Evolutionary conservation across 2,888 invertebrate genomes (phyloP).

Genomic region (Trimorus sp.): DNA sequence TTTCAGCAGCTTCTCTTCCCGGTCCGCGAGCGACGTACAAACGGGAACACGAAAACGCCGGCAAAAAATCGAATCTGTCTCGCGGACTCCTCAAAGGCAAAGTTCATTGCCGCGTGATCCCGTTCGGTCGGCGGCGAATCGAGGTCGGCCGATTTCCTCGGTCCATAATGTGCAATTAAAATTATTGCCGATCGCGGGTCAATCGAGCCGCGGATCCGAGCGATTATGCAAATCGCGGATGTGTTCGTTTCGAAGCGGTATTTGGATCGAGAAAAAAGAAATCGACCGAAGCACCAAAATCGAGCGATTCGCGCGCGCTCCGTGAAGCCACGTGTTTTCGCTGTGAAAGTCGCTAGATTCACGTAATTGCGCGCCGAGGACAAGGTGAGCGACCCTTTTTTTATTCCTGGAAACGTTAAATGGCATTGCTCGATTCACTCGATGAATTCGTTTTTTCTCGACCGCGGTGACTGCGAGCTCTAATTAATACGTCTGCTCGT

Average conservation of each 20-base stretch:
- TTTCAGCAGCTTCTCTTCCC: slow-evolving; percentile 27
- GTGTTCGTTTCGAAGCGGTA: no score
- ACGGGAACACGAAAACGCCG: background rate
- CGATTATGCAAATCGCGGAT: no score
- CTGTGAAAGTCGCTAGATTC: slow-evolving; percentile 72
- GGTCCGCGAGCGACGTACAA: slow-evolving; percentile 10
- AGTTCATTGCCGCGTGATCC: slow-evolving; percentile 60
- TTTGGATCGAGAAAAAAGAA: background rate
- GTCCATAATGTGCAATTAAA: slow-evolving; percentile 47
- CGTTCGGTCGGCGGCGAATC: slow-evolving; percentile 50
- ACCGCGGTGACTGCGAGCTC: background rate
- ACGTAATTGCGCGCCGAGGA: slow-evolving; percentile 71
- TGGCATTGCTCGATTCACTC: slow-evolving; percentile 36
- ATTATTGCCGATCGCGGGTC: slow-evolving; percentile 22
- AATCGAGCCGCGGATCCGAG: slow-evolving; percentile 3
- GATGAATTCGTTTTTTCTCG: slow-evolving; percentile 16
- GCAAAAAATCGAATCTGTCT: slow-evolving; percentile 36
- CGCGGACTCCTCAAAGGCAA: slow-evolving; percentile 46
- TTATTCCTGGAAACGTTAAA: slow-evolving; percentile 51
- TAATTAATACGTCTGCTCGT: slow-evolving; percentile 15
- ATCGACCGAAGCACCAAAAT: background rate
- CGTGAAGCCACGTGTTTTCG: slow-evolving; percentile 46
- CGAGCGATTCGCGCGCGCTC: background rate
- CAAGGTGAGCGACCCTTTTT: slow-evolving; percentile 74
- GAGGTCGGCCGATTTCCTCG: slow-evolving; percentile 56